phyloP scores from a whole-genome alignment of 2,888 invertebrate species.

The Hofmannophila pseudospretella region DNA sequence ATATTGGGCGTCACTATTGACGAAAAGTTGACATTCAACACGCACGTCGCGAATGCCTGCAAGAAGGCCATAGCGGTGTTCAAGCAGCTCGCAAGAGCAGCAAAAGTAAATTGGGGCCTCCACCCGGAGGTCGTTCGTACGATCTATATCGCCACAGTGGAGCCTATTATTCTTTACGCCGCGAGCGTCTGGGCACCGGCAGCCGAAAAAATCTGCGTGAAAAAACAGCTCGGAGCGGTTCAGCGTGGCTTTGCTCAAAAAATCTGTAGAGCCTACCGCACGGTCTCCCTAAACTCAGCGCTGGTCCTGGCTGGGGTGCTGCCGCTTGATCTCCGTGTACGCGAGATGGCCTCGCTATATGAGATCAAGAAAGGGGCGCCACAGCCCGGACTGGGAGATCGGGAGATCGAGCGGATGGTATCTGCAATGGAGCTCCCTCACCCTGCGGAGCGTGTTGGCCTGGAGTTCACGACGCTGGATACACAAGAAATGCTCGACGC shows the following conservation, averaged over 20 bases:
- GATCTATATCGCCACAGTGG: constrained; percentile 3
- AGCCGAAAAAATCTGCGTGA: background rate
- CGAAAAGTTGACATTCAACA: background rate
- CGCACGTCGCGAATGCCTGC: background rate
- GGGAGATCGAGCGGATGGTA: background rate
- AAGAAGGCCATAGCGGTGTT: background rate
- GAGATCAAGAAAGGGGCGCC: constrained; percentile 4
- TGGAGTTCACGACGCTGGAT: too few species aligned
- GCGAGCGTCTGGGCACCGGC: background rate
- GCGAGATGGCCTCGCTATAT: constrained; percentile 8
- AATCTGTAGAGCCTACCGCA: constrained; percentile 8
- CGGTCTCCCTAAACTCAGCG: constrained; percentile 15
- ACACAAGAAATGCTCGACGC: background rate
- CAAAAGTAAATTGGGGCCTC: background rate
- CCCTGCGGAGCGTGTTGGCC: background rate
- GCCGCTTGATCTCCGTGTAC: constrained; percentile 1
- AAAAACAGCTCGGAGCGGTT: constrained; percentile 4
- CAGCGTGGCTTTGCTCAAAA: constrained; percentile 14
- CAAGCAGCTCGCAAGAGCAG: background rate
- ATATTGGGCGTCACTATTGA: background rate
- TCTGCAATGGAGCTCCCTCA: background rate
- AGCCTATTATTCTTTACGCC: background rate
- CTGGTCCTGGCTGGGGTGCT: background rate
- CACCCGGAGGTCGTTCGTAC: constrained; percentile 5
- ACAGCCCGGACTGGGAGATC: background rate